Conservation (phyloP, 2,888 invertebrate genomes). For the Mantis religiosa region DNA sequence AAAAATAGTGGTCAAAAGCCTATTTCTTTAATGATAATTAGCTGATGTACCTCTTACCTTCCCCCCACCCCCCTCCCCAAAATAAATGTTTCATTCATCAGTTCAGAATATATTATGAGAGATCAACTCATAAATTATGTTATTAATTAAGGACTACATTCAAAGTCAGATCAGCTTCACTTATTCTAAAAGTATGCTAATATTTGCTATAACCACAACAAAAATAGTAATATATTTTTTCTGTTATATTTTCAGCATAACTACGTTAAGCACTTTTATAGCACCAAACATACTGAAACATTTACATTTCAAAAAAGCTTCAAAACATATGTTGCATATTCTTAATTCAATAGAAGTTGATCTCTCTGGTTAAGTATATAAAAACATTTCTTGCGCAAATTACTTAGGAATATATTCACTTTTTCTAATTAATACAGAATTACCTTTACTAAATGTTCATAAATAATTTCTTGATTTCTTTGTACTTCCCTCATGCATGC, state of each 20-base stretch:
- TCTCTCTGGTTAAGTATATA: background rate
- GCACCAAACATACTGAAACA: background rate
- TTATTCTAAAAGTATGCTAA: background rate
- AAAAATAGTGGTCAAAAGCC: background rate
- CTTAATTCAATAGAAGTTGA: background rate
- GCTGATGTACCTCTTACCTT: background rate
- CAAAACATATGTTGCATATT: background rate
- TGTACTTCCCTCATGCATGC: background rate
- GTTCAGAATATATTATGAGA: background rate
- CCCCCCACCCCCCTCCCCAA: background rate
- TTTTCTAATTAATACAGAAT: background rate
- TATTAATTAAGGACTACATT: background rate
- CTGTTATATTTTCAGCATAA: background rate
- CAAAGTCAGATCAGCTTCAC: background rate
- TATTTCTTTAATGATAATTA: background rate
- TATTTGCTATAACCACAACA: background rate
- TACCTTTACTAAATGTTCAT: background rate
- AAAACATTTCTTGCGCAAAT: background rate
- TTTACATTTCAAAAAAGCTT: background rate
- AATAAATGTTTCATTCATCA: background rate
- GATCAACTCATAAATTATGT: background rate
- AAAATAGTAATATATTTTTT: background rate
- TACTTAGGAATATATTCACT: background rate
- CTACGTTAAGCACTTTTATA: background rate
- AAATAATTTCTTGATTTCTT: background rate